Percentiles rank a stretch among this genome's conserved stretches.
Evolutionary conservation across 2,113 vertebrate genomes (phyloP).

Genomic region (Tyto alba): DNA sequence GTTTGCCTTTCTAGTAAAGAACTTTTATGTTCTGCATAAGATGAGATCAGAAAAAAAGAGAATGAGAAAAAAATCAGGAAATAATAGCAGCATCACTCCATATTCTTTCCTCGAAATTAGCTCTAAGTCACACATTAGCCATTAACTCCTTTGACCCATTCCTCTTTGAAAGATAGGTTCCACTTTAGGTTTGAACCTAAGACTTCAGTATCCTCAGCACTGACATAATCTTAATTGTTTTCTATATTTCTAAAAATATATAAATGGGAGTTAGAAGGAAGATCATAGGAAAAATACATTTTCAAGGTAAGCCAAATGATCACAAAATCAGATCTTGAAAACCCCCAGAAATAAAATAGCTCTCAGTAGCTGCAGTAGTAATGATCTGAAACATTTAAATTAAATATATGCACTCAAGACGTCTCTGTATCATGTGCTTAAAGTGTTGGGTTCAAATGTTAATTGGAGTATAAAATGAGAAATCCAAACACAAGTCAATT

Average conservation of each 20-base stretch:
- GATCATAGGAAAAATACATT: neutral
- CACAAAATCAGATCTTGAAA: constrained; percentile 27
- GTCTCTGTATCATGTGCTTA: constrained; percentile 15
- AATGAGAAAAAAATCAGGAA: neutral
- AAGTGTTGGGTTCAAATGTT: constrained; percentile 50
- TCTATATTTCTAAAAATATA: neutral
- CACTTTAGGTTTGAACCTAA: constrained; percentile 51
- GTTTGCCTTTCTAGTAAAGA: neutral
- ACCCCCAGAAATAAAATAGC: neutral
- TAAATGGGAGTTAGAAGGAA: constrained; percentile 24
- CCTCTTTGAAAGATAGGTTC: constrained; percentile 42
- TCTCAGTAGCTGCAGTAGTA: neutral
- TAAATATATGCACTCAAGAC: constrained; percentile 16
- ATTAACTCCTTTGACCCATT: constrained; percentile 64
- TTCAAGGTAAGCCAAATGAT: constrained; percentile 32
- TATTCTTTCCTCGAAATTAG: constrained; percentile 30
- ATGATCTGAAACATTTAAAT: constrained; percentile 31
- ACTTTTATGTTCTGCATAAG: neutral
- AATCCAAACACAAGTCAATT: constrained; percentile 58
- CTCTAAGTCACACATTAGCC: constrained; percentile 56
- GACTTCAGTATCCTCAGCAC: constrained; percentile 21
- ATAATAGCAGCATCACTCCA: neutral
- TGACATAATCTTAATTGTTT: constrained; percentile 60
- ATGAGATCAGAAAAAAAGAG: neutral
- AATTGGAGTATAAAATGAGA: constrained; percentile 44